Percentiles rank a stretch among this genome's conserved stretches.
Evolutionary conservation across 1,140 invertebrate genomes (phyloP).

Genomic region (Triops cancriformis): DNA sequence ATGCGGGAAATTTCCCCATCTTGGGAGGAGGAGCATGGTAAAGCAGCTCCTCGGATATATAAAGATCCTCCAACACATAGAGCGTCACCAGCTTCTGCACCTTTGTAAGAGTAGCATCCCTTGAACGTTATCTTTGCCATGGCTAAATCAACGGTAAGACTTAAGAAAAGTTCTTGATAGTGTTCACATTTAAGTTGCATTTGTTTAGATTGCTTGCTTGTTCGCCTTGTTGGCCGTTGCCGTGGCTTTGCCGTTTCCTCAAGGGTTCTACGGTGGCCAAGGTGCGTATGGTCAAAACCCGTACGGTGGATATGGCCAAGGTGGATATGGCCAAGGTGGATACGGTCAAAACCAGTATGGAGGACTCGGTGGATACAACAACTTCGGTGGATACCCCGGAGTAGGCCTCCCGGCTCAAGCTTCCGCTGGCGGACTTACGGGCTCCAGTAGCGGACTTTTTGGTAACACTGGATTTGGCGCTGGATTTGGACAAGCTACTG

Average conservation of each 20-base stretch:
- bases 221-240: not conserved
- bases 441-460: not conserved
- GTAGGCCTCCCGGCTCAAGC: not conserved
- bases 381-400: not conserved
- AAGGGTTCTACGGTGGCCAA: not conserved
- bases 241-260: not conserved
- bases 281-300: not conserved
- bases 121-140: not conserved
- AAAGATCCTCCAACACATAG: not conserved
- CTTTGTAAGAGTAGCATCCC: not conserved
- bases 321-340: not conserved
- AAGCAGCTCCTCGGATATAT: not conserved
- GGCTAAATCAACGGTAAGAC: not conserved
- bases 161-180: not conserved
- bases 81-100: not conserved
- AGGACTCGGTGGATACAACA: too few relatives aligned
- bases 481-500: slow-evolving; percentile 1
- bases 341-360: not conserved
- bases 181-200: not conserved
- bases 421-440: not conserved
- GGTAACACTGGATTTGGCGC: not conserved
- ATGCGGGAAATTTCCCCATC: not conserved
- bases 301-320: not conserved
- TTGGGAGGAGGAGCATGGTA: not conserved
- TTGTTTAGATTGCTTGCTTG: not conserved